Evolutionary conservation across 2,797 vertebrate species (phyloP), one percentile per base, ranked within the genome.

Genomic region (Mormyrops boulengeri): DNA sequence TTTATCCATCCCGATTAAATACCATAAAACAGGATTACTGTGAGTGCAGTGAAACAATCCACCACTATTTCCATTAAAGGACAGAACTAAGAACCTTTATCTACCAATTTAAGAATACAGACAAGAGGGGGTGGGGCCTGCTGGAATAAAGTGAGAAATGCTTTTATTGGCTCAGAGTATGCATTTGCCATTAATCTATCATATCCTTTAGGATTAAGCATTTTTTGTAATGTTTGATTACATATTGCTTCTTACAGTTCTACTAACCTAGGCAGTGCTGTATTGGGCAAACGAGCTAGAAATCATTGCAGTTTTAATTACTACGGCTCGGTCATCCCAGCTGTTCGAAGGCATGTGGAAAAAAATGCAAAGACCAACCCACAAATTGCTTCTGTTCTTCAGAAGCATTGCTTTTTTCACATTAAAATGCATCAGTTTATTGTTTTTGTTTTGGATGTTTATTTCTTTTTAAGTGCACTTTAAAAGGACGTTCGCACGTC

Each of bases 21-120:
- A 89, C 60, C 60, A 89, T 88, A 88, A 89, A 89, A 69, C 89
- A 69, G 89, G 60, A 86, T 89, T 89, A 89, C 41, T 30, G 73
- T n/a, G 57, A 44, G 69, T 53, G 90, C 90, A 89, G 66, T 85
- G 77, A 62, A 66, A 93, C 87, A 80, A 89, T 85, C 90, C 92
- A 92, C 93, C 93, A 91, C 93, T 22, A 84, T 89, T 95, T 92
- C 93, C 93, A 94, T 95, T 95, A 94, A 57, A 47, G 90, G 91
- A 55, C 92, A 90, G 93, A 94, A 95, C 95, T 94, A 95, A 94
- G 93, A 94, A 92, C 93, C 44, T 95, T 96, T 95, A 96, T 96
- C 95, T 93, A 91, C 92, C 94, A 94, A 95, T 95, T 96, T 96
- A 95, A 96, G 94, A 94, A 93, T 92, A 94, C 93, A 94, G 93